Percentiles rank a stretch among this genome's conserved stretches.
Conservation (phyloP, 2,888 invertebrate species). For the Amiota communis region DNA sequence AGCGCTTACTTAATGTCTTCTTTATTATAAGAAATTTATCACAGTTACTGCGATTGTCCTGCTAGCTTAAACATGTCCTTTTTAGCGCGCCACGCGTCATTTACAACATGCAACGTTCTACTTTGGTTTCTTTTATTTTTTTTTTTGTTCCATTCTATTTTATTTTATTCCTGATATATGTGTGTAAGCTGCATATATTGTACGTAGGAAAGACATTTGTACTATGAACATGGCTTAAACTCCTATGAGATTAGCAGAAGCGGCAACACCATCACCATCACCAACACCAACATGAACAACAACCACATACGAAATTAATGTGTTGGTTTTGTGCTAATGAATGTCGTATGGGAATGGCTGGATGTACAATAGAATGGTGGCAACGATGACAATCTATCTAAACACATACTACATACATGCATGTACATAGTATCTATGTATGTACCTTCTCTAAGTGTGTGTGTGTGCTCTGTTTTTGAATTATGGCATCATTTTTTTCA, state of each 20-base stretch:
- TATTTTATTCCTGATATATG: not conserved
- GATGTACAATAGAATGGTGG: not conserved
- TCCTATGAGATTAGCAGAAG: constrained; percentile 24
- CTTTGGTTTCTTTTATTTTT: not conserved
- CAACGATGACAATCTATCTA: not conserved
- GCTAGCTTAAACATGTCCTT: not conserved
- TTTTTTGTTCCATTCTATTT: not conserved
- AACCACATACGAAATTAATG: constrained; percentile 27
- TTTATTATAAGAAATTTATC: constrained; percentile 68
- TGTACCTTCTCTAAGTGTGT: not conserved
- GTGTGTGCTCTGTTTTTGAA: constrained; percentile 15
- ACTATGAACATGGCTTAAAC: constrained; percentile 30
- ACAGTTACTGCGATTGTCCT: constrained; percentile 36
- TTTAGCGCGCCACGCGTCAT: not conserved
- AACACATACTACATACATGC: not conserved
- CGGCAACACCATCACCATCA: too few relatives aligned
- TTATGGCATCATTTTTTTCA: constrained; percentile 12
- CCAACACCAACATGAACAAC: not conserved
- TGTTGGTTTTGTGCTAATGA: constrained; percentile 31
- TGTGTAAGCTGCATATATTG: constrained; percentile 19
- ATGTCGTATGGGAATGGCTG: constrained; percentile 6
- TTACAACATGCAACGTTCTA: not conserved
- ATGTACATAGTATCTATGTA: not conserved
- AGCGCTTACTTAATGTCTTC: constrained; percentile 66
- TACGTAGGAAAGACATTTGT: constrained; percentile 12